Percentiles rank a stretch among this genome's conserved stretches.
These are phyloP conservation scores for Schizopygopsis malacanthus DNA, from an alignment of 2,797 vertebrate genomes.

Conservation along the genomic window DNA sequence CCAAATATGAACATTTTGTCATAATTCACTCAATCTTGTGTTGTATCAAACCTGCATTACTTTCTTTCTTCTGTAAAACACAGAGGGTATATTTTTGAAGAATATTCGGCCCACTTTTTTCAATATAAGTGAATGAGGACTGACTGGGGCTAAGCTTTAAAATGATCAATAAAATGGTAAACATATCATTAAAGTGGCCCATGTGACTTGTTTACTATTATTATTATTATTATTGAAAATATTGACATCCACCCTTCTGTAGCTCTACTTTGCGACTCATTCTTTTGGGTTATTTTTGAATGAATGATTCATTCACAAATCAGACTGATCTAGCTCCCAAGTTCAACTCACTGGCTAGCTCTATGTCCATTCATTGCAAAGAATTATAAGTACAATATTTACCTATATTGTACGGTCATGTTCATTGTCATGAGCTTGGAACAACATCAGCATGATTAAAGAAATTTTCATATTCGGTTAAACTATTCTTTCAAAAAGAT, in stretches of 20 bases:
- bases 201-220: no score
- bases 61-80: neutral
- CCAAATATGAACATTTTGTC: neutral
- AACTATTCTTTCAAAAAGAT: neutral
- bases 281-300: neutral
- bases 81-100: neutral
- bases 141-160: neutral
- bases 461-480: neutral
- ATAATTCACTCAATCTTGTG: neutral
- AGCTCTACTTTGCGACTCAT: neutral
- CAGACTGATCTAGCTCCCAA: neutral
- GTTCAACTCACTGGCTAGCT: neutral
- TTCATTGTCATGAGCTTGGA: neutral
- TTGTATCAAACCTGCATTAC: neutral
- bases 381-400: neutral
- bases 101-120: neutral
- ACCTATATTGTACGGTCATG: no score
- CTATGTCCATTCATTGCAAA: neutral
- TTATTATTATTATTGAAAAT: no score
- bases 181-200: neutral
- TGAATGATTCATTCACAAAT: slow-evolving; percentile 2
- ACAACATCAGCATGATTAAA: neutral
- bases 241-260: no score
- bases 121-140: neutral
- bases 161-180: neutral